Base-by-base conservation (phyloP, 2,888 invertebrate genomes). In the Cynaeus angustus region DNA sequence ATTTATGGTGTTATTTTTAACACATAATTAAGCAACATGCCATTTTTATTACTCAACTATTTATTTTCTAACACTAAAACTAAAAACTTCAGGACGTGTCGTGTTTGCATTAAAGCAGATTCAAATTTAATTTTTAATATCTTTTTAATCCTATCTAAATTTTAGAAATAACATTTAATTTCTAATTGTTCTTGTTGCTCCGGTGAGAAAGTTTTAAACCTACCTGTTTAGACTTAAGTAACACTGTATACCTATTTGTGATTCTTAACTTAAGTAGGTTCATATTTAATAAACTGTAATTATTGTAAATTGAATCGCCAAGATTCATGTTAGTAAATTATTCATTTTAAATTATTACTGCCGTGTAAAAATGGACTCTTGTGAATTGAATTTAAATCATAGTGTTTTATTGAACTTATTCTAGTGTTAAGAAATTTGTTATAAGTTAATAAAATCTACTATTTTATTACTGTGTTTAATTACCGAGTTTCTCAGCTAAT, bases 271-370 rank as follows among this genome's bases (percentile, higher is more conserved):
- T 55, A 37, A 55, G 52, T 37, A 55, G 37, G 38, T 30, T 13
- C 9, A 8, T 33, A 33, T 33, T 33, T 33, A 52, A 30, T 38
- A 38, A 9, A 14, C 55, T 55, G 37, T 55, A 55, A 13, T 55
- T 38, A 55, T 16, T 55, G 55, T 55, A 55, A 45, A 45, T 59
- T 59, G 12, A 45, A 59, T 46, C 26, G 7, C 1, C 21, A 45
- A 59, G 43, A 45, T 4, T 12, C 43, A 6, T 12, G 28, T 48
- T 52, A 64, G 52, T 52, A 64, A 64, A 52, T 64, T 64, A 64
- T 64, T 64, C 14, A 37, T 13, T 9, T 30, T 64, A 64, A 64
- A 64, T 64, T 64, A 64, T 64, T 64, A 9, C n/a, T 50, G 9
- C 21, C 21, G 10, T 59, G 59, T 59, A 59, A 45, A 59, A 46